phyloP scores from a whole-genome alignment of 1,140 invertebrate genomes.

The Octopus sinensis region DNA sequence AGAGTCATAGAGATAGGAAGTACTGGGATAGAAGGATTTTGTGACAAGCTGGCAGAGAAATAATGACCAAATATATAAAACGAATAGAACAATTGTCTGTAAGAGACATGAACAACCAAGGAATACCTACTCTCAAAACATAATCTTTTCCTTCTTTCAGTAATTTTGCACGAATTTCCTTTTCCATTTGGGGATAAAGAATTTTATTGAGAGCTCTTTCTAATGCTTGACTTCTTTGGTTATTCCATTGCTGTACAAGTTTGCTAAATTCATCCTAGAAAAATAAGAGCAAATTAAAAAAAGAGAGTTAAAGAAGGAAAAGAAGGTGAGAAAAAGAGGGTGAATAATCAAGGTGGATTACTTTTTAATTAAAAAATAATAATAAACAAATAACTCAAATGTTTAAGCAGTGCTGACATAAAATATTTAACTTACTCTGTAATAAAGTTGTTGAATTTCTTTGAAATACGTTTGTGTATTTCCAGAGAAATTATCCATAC shows the following conservation, averaged over 20 bases:
- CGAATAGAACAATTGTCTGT: neutral
- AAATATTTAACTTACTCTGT: conserved; percentile 62
- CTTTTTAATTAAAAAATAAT: too few species aligned
- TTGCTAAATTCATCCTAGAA: conserved; percentile 90
- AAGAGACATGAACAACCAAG: neutral
- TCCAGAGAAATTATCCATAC: conserved; percentile 63
- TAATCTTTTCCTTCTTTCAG: conserved; percentile 81
- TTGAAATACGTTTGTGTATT: conserved; percentile 75
- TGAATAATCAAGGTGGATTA: too few species aligned
- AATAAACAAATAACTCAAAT: too few species aligned
- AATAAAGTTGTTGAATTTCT: conserved; percentile 87
- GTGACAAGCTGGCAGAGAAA: neutral
- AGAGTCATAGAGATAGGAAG: too few species aligned
- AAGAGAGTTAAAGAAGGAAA: too few species aligned
- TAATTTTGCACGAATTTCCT: conserved; percentile 80
- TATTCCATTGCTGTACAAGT: conserved; percentile 95
- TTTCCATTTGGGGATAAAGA: conserved; percentile 83
- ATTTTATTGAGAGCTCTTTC: conserved; percentile 83
- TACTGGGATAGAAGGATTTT: neutral
- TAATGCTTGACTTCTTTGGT: conserved; percentile 79
- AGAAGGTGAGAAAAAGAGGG: too few species aligned
- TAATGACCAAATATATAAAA: neutral
- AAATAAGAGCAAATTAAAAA: conserved; percentile 15
- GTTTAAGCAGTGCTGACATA: too few species aligned
- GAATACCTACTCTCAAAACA: neutral